Base-by-base conservation (phyloP, 2,797 vertebrate species). In the Etheostoma perlongum region DNA sequence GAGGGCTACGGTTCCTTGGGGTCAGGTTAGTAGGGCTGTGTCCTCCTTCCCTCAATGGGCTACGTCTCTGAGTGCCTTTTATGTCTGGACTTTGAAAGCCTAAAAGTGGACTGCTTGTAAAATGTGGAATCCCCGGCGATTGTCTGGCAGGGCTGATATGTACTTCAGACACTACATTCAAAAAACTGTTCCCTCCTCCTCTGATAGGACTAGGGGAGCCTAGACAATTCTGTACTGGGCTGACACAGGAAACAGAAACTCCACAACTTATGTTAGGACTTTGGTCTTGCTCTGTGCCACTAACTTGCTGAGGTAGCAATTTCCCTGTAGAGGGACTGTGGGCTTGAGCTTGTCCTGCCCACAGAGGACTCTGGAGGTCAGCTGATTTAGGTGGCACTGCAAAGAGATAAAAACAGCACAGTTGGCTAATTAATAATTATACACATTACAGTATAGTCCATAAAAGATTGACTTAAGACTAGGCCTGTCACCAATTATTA, bases 301-400 rank as follows among this genome's bases (percentile, higher is more conserved):
- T 61, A 23, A 33, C 30, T 13, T 3, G 27, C 0, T 4, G 60
- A 30, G 4, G 23, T 54, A 55, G 3, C n/a, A 6, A 0, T 49
- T 67, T 64, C 10, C 62, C 80, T 46, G 63, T 4, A 4, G 84
- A 18, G 6, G 67, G 80, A 67, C 67, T 67, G 74, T 10, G 12
- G 46, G 47, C 15, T 71, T 70, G 76, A 48, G 80, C 61, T 12
- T 15, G 57, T 42, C 18, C 69, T 2, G 40, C 11, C n/a, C 55
- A 81, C 33, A 46, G 13, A 13, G 88, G 77, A 40, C 64, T 89
- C 85, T 82, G 86, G n/a, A 88, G 85, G 67, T 73, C 60, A 72
- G 67, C 75, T 19, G 90, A 85, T 79, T 89, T 86, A 58, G 74
- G 85, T 70, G 83, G 68, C 13, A 83, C 93, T 94, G 71, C 19